Percentiles rank a stretch among this genome's conserved stretches.
These are phyloP conservation scores for Discoglossus pictus DNA, from an alignment of 2,797 vertebrate genomes.

Conservation along the genomic window DNA sequence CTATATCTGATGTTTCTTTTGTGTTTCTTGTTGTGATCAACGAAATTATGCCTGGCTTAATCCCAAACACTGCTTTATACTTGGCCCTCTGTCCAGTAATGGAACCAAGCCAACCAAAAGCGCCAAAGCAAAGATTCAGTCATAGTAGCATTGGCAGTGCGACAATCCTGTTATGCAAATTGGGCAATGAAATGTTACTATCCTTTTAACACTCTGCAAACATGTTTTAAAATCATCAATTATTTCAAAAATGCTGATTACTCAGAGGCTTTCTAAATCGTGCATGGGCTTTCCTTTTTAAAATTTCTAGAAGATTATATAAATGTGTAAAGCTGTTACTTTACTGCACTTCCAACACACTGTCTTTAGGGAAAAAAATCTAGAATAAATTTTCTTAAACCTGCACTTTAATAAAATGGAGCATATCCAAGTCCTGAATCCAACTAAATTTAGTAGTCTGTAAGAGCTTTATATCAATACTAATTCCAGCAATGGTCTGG, in stretches of 20 bases:
- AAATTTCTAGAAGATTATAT: no score
- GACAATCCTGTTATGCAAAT: neutral
- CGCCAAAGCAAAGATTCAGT: conserved; percentile 40
- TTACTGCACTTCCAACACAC: no score
- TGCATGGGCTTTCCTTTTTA: no score
- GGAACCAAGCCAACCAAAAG: conserved; percentile 21
- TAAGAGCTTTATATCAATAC: no score
- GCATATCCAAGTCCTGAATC: no score
- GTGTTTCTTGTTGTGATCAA: conserved; percentile 32
- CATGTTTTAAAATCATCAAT: neutral
- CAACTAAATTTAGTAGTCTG: no score
- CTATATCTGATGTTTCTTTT: conserved; percentile 36
- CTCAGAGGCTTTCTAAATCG: no score
- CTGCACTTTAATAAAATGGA: no score
- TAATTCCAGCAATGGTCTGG: no score
- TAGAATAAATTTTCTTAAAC: no score
- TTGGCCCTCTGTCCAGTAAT: conserved; percentile 30
- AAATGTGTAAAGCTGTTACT: no score
- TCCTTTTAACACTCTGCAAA: neutral
- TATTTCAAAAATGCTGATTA: neutral
- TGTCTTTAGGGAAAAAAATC: no score
- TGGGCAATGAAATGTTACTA: conserved; percentile 21
- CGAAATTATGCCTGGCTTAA: conserved; percentile 35
- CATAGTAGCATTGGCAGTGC: neutral
- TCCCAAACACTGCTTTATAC: conserved; percentile 19